phyloP scores from a whole-genome alignment of 1,140 invertebrate genomes.

The Cheumatopsyche charites region DNA sequence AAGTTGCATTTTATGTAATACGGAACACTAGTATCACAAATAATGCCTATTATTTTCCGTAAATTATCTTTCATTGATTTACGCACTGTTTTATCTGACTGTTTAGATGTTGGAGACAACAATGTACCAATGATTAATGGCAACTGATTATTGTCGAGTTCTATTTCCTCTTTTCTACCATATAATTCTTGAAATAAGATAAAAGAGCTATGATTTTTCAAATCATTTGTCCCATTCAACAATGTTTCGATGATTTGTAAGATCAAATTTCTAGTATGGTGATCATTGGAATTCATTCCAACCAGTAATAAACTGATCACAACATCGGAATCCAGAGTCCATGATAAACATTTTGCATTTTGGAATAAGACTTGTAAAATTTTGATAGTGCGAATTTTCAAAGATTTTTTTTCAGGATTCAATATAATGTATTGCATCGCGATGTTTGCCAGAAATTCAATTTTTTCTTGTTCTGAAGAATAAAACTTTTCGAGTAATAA shows the following conservation, averaged over 20 bases:
- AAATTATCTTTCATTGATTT: slow-evolving; percentile 51
- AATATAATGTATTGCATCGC: slow-evolving; percentile 40
- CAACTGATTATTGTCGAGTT: slow-evolving; percentile 62
- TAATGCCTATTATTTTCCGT: slow-evolving; percentile 46
- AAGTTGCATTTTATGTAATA: slow-evolving; percentile 58
- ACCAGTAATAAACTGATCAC: slow-evolving; percentile 57
- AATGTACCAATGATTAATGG: slow-evolving; percentile 61
- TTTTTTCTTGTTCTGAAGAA: slow-evolving; percentile 55
- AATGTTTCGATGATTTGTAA: slow-evolving; percentile 54
- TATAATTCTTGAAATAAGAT: slow-evolving; percentile 52
- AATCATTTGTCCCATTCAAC: slow-evolving; percentile 50
- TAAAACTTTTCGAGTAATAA: slow-evolving; percentile 56
- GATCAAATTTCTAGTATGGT: slow-evolving; percentile 55
- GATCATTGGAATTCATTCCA: slow-evolving; percentile 55
- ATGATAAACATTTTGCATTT: slow-evolving; percentile 50
- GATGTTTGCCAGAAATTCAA: slow-evolving; percentile 62
- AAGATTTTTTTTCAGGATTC: background rate
- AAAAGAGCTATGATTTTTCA: slow-evolving; percentile 43
- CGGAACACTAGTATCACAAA: slow-evolving; percentile 52
- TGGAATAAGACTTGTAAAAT: slow-evolving; percentile 35
- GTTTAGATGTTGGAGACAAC: slow-evolving; percentile 57
- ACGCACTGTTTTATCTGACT: slow-evolving; percentile 51
- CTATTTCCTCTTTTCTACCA: slow-evolving; percentile 55
- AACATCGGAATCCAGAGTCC: slow-evolving; percentile 58
- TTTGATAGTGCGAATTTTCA: slow-evolving; percentile 34